A percentile compares a stretch with the other conserved stretches of the same genome.
These are phyloP conservation scores for Rhagoletis zephyria DNA, from an alignment of 1,140 invertebrate species.

Conservation along the genomic window DNA sequence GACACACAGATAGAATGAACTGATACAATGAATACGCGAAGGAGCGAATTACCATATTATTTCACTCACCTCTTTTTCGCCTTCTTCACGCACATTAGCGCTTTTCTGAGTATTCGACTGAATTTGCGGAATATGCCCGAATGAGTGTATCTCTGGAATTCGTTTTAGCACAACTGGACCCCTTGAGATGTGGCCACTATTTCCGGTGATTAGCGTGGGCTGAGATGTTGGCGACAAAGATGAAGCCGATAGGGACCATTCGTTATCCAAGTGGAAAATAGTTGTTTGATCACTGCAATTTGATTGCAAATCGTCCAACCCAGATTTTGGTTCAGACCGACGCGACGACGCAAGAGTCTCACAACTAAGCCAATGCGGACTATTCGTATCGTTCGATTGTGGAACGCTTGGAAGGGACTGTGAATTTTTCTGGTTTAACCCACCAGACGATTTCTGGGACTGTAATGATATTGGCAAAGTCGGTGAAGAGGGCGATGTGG, in stretches of 20 bases:
- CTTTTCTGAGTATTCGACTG: conserved; percentile 35
- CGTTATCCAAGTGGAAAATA: conserved; percentile 59
- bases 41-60: too few relatives aligned
- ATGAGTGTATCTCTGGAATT: conserved; percentile 61
- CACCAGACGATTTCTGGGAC: not conserved
- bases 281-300: conserved; percentile 60
- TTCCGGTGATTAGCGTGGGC: not conserved
- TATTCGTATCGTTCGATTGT: conserved; percentile 21
- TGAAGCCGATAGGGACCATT: conserved; percentile 56
- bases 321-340: conserved; percentile 45
- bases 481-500: not conserved
- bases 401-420: conserved; percentile 51
- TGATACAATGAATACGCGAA: too few relatives aligned
- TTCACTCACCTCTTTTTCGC: conserved; percentile 65
- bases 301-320: conserved; percentile 57
- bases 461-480: not conserved
- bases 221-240: conserved; percentile 54
- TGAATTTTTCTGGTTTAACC: conserved; percentile 53
- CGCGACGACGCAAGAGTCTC: conserved; percentile 54
- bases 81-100: conserved; percentile 61
- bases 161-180: conserved; percentile 58
- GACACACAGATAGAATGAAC: too few relatives aligned
- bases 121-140: conserved; percentile 57
- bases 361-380: conserved; percentile 55
- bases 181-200: conserved; percentile 40